phyloP scores from a whole-genome alignment of 2,113 vertebrate species.

The Tetrao urogallus region DNA sequence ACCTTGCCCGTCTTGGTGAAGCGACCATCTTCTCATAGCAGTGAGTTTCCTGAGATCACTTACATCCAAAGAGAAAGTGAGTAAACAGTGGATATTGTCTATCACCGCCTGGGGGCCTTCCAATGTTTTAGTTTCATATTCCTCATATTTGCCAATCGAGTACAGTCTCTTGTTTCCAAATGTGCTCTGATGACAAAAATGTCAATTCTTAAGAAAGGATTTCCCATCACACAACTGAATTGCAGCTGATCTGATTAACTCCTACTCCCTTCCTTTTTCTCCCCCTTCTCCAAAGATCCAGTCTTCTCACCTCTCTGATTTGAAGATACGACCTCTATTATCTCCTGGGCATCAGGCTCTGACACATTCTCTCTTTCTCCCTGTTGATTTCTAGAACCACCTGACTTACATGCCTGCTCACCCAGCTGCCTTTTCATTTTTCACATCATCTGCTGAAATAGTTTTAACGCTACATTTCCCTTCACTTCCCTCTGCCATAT shows the following conservation, averaged over 20 bases:
- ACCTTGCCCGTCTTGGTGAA: neutral
- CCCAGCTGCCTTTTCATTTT: neutral
- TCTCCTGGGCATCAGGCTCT: neutral
- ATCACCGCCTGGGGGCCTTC: neutral
- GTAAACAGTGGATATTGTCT: neutral
- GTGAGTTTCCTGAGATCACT: neutral
- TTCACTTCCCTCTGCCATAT: neutral
- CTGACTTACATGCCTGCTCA: neutral
- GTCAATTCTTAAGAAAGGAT: neutral
- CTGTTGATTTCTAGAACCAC: neutral
- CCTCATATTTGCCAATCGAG: neutral
- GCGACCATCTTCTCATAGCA: neutral
- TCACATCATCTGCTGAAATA: neutral
- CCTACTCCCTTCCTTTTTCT: accelerated
- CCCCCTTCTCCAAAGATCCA: neutral
- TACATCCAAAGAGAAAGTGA: neutral
- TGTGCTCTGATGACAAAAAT: neutral
- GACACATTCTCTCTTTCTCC: accelerated
- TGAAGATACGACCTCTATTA: neutral
- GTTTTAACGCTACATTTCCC: neutral
- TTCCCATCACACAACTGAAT: neutral
- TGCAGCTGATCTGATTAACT: neutral
- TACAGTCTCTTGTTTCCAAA: neutral
- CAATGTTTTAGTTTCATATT: neutral
- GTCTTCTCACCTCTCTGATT: neutral